Base-by-base conservation (phyloP, 2,797 vertebrate genomes). In the Columba guinea region DNA sequence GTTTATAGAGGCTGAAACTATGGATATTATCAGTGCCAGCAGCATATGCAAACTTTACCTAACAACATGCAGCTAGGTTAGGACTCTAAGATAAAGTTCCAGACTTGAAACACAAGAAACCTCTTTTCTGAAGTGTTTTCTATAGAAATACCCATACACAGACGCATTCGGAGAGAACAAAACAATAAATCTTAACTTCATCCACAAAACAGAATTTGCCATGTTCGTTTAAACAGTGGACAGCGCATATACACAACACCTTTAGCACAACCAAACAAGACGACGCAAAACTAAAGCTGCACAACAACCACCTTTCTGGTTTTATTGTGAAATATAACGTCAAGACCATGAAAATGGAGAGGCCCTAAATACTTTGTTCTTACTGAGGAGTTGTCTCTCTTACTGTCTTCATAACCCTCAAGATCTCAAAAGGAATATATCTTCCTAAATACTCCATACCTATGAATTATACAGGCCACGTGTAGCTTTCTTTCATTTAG, bases 101-200 rank as follows among this genome's bases (percentile, higher is more conserved):
- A 46, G 19, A 24, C 19, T 32, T 49, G 27, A 1, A 63, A 22
- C 5, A 13, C 35, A 62, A 70, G 10, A 27, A 51, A 13, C 8
- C 27, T 51, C 56, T 73, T 68, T 41, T 44, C 49, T 44, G 51
- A 26, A 23, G 12, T 0, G 0, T 35, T 68, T 73, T 34, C 46
- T 27, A 6, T 3, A n/a, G 2, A 8, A 9, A 2, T 23, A 34
- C 24, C 30, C 16, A 18, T 10, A 26, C 4, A 18, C 39, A 32
- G 3, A 7, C 2, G 9, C 52, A 35, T 34, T 32, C n/a, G 2
- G 26, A 41, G 32, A 44, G 44, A 44, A 48, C 19, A 35, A 35
- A 28, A 32, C 10, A 28, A 13, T 17, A 26, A 24, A 68, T 30
- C n/a, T 46, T 20, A 46, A 46, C 44, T 35, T 52, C 19, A 83